Evolutionary conservation across 2,797 vertebrate species (phyloP), one percentile per base, ranked within the genome.

Genomic region (Decapterus maruadsi): DNA sequence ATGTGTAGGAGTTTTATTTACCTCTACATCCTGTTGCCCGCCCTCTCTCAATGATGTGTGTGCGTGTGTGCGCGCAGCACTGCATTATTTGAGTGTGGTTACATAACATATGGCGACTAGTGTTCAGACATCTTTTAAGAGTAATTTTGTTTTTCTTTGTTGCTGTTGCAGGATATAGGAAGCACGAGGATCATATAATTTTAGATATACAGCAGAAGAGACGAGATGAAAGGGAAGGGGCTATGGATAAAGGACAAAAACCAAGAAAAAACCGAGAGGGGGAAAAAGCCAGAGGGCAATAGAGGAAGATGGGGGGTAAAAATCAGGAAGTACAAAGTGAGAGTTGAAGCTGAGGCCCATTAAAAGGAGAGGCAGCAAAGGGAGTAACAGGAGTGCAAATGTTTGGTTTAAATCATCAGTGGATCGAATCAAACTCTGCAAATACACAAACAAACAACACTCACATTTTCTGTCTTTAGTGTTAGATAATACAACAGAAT

Each of bases 401-500:
- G 26, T 85, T 77, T 77, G 72, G 22, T 84, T 81, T 48, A 60
- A 56, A 73, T 82, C 68, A 79, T 16, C 80, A 80, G 65, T 14
- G 75, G 38, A 42, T 86, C 38, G 91, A 86, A 85, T 85, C 67
- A 81, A 89, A 90, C 68, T 43, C 69, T 54, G 72, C 53, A 68
- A 85, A 85, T 42, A 82, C 74, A 86, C 78, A 89, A 89, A 89
- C 83, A 84, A 67, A 80, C 70, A 26, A 26, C 59, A 34, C 58
- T 62, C 53, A 75, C 62, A 82, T 79, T 63, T 73, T 50, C 53
- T n/a, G 65, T 80, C 79, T 84, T 89, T 81, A 69, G 65, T 86
- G 89, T 90, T 90, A 89, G 86, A 85, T 91, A 90, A 92, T 86
- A 87, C 81, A 83, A 72, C 55, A 43, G 79, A 87, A 92, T 91